Evolutionary conservation across 2,888 invertebrate genomes (phyloP).

Genomic region (Lasius fuliginosus): DNA sequence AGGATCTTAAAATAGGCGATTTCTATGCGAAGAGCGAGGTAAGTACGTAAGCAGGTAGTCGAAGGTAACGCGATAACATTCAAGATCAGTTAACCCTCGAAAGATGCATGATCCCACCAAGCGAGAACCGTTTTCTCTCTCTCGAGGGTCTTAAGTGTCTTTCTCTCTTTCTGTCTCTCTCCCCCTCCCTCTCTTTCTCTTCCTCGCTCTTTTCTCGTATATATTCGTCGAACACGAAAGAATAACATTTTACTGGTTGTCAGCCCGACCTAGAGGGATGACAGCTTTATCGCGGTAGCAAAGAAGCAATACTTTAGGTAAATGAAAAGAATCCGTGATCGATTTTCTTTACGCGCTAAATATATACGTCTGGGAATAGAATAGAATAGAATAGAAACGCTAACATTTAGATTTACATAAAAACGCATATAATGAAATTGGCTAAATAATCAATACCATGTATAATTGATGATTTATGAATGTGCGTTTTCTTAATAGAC

Average conservation of each 20-base stretch:
- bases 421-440: neutral
- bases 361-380: neutral
- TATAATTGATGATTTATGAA: neutral
- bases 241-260: constrained; percentile 55
- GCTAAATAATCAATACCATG: too few species aligned
- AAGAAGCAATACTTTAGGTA: constrained; percentile 16
- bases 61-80: constrained; percentile 69
- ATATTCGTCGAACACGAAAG: constrained; percentile 37
- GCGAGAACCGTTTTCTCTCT: constrained; percentile 57
- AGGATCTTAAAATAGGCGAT: constrained; percentile 66
- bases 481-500: neutral
- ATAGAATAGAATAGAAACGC: neutral
- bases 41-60: constrained; percentile 69
- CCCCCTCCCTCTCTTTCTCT: neutral
- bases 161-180: neutral
- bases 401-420: neutral
- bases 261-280: constrained; percentile 23
- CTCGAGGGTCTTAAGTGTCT: constrained; percentile 40
- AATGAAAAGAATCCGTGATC: constrained; percentile 36
- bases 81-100: constrained; percentile 66
- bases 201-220: constrained; percentile 12
- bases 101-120: constrained; percentile 60
- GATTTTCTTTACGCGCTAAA: constrained; percentile 23
- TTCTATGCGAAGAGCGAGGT: constrained; percentile 63
- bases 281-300: constrained; percentile 49